Evolutionary conservation across 2,888 invertebrate genomes (phyloP).

Genomic region (Ophion costatus): DNA sequence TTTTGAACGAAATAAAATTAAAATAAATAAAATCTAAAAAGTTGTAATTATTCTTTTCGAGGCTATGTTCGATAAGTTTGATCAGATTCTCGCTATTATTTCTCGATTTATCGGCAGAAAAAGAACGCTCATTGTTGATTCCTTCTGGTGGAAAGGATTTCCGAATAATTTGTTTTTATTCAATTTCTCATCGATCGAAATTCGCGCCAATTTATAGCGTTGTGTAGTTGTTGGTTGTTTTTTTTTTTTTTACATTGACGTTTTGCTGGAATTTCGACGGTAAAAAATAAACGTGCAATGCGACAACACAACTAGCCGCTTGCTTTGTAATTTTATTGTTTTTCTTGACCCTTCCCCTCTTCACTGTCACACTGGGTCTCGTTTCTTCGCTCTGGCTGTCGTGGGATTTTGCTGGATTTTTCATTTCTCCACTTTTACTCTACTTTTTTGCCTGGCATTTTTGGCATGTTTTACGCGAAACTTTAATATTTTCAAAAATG

Average conservation of each 20-base stretch:
- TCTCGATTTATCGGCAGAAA: not conserved
- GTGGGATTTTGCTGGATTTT: conserved; percentile 39
- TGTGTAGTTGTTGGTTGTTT: conserved; percentile 56
- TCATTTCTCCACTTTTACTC: conserved; percentile 1
- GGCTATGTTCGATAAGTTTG: conserved; percentile 25
- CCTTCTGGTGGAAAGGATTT: conserved; percentile 27
- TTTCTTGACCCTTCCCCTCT: conserved; percentile 76
- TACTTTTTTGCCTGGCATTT: too few relatives aligned
- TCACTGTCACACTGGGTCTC: conserved; percentile 73
- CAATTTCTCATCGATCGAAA: too few relatives aligned
- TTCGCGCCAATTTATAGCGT: conserved; percentile 24
- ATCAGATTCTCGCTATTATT: not conserved
- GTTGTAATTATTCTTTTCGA: not conserved
- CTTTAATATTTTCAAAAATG: too few relatives aligned
- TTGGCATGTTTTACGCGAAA: too few relatives aligned
- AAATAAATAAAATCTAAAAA: conserved; percentile 12
- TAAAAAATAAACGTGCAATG: conserved; percentile 79
- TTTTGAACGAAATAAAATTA: too few relatives aligned
- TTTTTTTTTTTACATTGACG: conserved; percentile 34
- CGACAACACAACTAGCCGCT: conserved; percentile 75
- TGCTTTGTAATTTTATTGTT: conserved; percentile 76
- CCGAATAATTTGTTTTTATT: conserved; percentile 25
- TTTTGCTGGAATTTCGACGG: conserved; percentile 74
- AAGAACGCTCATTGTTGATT: not conserved
- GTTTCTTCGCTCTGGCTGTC: conserved; percentile 27